Conservation (phyloP, 2,888 invertebrate species). For the Ephialtes manifestator region DNA sequence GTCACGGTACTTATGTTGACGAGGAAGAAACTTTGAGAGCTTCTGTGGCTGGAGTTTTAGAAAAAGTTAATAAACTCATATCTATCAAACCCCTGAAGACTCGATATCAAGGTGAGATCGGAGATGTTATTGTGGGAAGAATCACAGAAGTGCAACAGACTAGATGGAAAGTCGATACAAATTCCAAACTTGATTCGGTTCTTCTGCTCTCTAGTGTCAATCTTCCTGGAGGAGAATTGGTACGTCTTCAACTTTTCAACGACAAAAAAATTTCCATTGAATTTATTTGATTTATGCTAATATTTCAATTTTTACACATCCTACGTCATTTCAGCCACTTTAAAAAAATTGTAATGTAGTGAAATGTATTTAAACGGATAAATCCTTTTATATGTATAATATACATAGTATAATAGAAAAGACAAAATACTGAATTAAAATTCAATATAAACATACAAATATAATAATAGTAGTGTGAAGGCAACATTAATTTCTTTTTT, state of each 20-base stretch:
- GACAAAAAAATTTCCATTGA: neutral
- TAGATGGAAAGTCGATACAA: constrained; percentile 98
- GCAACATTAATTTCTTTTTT: too few species aligned
- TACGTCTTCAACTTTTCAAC: constrained; percentile 83
- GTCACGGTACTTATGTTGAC: constrained; percentile 97
- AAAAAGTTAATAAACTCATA: constrained; percentile 97
- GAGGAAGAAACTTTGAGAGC: constrained; percentile 94
- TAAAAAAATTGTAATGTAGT: too few species aligned
- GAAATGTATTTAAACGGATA: too few species aligned
- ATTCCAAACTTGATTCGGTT: constrained; percentile 95
- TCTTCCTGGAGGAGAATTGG: constrained; percentile 98
- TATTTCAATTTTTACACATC: neutral
- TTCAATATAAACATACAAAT: too few species aligned
- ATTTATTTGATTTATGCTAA: neutral
- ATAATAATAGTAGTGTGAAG: too few species aligned
- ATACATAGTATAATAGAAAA: too few species aligned
- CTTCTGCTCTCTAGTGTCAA: constrained; percentile 97
- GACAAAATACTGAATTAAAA: too few species aligned
- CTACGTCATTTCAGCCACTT: neutral
- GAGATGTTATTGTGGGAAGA: constrained; percentile 98
- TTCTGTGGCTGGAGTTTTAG: constrained; percentile 97
- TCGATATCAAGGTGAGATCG: constrained; percentile 97
- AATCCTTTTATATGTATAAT: too few species aligned
- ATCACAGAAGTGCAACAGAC: constrained; percentile 97
- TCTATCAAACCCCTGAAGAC: constrained; percentile 96